Base-by-base conservation (phyloP, 2,113 vertebrate species). In the Campylomormyrus numenius region DNA sequence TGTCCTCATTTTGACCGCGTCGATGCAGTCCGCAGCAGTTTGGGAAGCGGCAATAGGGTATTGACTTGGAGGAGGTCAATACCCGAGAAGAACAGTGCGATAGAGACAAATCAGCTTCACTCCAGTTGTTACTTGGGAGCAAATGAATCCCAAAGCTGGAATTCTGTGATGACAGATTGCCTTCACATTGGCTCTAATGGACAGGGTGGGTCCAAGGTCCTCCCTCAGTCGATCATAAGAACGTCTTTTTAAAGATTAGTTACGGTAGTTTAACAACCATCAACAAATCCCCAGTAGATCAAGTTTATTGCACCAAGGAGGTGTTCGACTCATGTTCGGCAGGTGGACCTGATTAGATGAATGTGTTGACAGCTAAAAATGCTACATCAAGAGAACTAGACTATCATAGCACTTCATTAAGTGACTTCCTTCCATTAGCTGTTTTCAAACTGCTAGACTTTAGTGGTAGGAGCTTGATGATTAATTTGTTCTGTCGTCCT, bases 401-500 rank as follows among this genome's bases (percentile, higher is more conserved):
- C 66, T n/a, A 45, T 85, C 48, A 49, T 50, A 86, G n/a, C 48
- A 50, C 48, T 86, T 86, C 46, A 86, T 45, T 86, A 48, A 86
- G 24, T 86, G 84, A 77, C 45, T 49, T 77, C 58, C 24, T 42
- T 31, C 11, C 42, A 77, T 31, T 74, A 66, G 24, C 58, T 48
- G 21, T 31, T 48, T 74, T 45, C 42, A 42, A 48, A 66, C 66
- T 89, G 62, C 49, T 86, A 50, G 19, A 50, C 84, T 27, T 86
- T 86, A 49, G 21, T 86, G 45, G 45, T 5, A 50, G 84, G 74
- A 50, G 84, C 84, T 48, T 48, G 46, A 86, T 86, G 46, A 48
- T 86, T 86, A 85, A 86, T 46, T 80, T 17, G 31, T 66, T 35
- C 89, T 90, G 52, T n/a, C 92, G 91, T 92, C 91, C 92, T 90